Evolutionary conservation across 2,888 invertebrate genomes (phyloP).

Genomic region (Nebria brevicollis): DNA sequence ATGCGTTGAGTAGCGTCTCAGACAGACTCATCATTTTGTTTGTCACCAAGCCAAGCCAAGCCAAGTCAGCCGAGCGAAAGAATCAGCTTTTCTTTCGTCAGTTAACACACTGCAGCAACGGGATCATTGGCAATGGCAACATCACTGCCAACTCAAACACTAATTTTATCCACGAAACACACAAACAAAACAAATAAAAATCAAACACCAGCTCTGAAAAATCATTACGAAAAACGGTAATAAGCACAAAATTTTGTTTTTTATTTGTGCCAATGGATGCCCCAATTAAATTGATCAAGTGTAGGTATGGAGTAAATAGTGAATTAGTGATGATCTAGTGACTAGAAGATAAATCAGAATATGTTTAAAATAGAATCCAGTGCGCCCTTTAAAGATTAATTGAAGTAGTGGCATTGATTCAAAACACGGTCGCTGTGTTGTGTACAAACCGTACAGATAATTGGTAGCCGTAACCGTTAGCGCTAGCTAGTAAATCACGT

Average conservation of each 20-base stretch:
- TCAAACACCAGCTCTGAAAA: not conserved
- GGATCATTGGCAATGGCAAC: slow-evolving; percentile 1
- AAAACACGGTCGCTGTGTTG: slow-evolving; percentile 12
- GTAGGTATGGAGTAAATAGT: too few species aligned
- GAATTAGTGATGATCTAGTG: not conserved
- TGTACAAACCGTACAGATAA: slow-evolving; percentile 31
- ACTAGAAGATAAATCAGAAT: slow-evolving; percentile 23
- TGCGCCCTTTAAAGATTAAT: slow-evolving; percentile 30
- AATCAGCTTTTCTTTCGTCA: not conserved
- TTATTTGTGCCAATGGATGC: too few species aligned
- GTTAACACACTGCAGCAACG: not conserved
- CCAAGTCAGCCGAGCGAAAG: not conserved
- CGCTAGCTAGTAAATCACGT: slow-evolving; percentile 36
- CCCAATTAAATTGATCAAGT: too few species aligned
- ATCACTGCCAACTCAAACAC: not conserved
- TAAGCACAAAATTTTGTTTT: too few species aligned
- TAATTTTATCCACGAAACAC: not conserved
- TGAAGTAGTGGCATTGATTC: slow-evolving; percentile 15
- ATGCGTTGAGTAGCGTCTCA: slow-evolving; percentile 14
- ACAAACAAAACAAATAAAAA: not conserved
- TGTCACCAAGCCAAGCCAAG: slow-evolving; percentile 15
- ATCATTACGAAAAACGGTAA: too few species aligned
- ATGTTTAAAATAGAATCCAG: slow-evolving; percentile 17
- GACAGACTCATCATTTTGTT: slow-evolving; percentile 36
- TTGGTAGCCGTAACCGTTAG: slow-evolving; percentile 38